Percentiles rank a stretch among this genome's conserved stretches.
These are phyloP conservation scores for Serrognathus titanus DNA, from an alignment of 2,888 invertebrate genomes.

Conservation along the genomic window DNA sequence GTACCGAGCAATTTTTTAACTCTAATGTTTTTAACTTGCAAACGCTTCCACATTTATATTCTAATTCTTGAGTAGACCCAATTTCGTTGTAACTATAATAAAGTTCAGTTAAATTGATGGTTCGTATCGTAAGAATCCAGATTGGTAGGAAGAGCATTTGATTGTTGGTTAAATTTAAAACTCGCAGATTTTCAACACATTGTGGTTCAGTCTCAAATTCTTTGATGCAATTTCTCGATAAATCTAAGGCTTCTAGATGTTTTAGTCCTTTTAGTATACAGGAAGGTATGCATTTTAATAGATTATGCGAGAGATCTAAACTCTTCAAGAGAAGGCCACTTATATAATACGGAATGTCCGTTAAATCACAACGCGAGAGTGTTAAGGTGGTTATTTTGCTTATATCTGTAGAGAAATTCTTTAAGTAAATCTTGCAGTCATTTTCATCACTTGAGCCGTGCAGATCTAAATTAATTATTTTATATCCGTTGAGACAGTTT, in stretches of 20 bases:
- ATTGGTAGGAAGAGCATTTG: constrained; percentile 7
- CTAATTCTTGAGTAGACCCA: constrained; percentile 6
- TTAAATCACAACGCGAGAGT: neutral
- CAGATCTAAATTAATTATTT: neutral
- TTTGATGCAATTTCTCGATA: constrained; percentile 6
- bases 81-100: constrained; percentile 8
- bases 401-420: neutral
- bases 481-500: neutral
- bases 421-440: neutral
- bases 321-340: constrained; percentile 1
- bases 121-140: constrained; percentile 6
- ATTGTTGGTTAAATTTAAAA: constrained; percentile 5
- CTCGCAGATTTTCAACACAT: constrained; percentile 3
- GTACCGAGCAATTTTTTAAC: constrained; percentile 2
- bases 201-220: constrained; percentile 10
- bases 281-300: neutral
- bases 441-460: neutral
- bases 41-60: neutral
- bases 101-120: constrained; percentile 3
- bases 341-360: constrained; percentile 3
- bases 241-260: constrained; percentile 1
- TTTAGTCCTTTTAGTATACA: constrained; percentile 4
- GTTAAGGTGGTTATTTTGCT: neutral
- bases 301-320: constrained; percentile 8
- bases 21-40: constrained; percentile 3